Conservation (phyloP, 1,140 invertebrate species). For the Lamellibrachia luymesi region DNA sequence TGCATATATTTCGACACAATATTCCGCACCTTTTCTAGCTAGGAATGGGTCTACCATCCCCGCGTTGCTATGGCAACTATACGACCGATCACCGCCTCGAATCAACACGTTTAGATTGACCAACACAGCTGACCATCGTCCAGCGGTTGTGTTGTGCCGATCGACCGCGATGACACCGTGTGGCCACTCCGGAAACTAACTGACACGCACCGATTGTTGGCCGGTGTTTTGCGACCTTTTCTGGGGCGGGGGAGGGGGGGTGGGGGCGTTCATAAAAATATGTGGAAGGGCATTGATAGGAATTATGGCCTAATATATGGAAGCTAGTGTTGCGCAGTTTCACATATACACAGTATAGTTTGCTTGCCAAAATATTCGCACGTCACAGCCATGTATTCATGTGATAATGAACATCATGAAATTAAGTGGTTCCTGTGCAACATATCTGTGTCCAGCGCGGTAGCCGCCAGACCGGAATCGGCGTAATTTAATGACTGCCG, state of each 20-base stretch:
- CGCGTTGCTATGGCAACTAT: background rate
- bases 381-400: background rate
- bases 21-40: background rate
- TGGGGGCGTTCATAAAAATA: too few relatives aligned
- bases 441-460: background rate
- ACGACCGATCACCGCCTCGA: too few relatives aligned
- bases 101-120: background rate
- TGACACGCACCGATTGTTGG: background rate
- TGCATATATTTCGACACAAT: background rate
- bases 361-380: background rate
- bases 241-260: too few relatives aligned
- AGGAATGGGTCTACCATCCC: background rate
- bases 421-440: background rate
- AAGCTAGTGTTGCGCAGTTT: background rate
- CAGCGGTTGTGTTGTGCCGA: background rate
- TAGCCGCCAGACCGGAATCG: background rate
- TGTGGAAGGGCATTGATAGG: too few relatives aligned
- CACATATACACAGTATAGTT: background rate
- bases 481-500: background rate
- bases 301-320: too few relatives aligned
- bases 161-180: background rate
- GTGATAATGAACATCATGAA: background rate
- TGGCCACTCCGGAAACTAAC: background rate
- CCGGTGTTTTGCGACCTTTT: background rate
- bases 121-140: background rate